These are phyloP conservation scores for Mamestra brassicae DNA, from an alignment of 2,888 invertebrate genomes.

Conservation along the genomic window DNA sequence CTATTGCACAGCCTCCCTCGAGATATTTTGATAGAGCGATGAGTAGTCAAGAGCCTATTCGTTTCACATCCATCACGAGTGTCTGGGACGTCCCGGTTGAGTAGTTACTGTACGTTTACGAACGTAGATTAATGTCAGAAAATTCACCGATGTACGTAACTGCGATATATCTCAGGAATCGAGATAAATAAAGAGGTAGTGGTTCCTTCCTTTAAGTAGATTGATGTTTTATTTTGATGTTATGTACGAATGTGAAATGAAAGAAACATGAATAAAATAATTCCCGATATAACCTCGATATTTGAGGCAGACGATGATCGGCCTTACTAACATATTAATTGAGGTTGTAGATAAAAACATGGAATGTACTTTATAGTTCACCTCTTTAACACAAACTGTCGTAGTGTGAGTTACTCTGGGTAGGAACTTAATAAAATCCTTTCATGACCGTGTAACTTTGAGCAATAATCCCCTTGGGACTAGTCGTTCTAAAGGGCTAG, in stretches of 20 bases:
- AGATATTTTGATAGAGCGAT: slow-evolving; percentile 73
- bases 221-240: not conserved
- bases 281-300: no score
- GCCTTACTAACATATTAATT: not conserved
- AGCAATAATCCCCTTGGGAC: slow-evolving; percentile 1
- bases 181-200: slow-evolving; percentile 22
- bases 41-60: slow-evolving; percentile 73
- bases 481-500: not conserved
- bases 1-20: slow-evolving; percentile 66
- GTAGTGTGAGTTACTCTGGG: not conserved
- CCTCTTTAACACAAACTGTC: no score
- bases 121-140: slow-evolving; percentile 59
- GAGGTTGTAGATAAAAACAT: no score
- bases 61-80: slow-evolving; percentile 74
- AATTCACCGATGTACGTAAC: slow-evolving; percentile 22
- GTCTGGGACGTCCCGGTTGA: slow-evolving; percentile 62
- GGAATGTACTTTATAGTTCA: no score
- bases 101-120: slow-evolving; percentile 65
- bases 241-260: not conserved
- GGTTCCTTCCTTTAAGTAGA: slow-evolving; percentile 7
- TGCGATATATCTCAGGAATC: slow-evolving; percentile 22
- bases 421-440: not conserved
- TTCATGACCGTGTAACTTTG: not conserved
- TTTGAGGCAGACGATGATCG: no score
- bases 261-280: not conserved